Percentiles rank a stretch among this genome's conserved stretches.
phyloP scores from a whole-genome alignment of 2,113 vertebrate genomes.

The Petrocephalus microphthalmus region DNA sequence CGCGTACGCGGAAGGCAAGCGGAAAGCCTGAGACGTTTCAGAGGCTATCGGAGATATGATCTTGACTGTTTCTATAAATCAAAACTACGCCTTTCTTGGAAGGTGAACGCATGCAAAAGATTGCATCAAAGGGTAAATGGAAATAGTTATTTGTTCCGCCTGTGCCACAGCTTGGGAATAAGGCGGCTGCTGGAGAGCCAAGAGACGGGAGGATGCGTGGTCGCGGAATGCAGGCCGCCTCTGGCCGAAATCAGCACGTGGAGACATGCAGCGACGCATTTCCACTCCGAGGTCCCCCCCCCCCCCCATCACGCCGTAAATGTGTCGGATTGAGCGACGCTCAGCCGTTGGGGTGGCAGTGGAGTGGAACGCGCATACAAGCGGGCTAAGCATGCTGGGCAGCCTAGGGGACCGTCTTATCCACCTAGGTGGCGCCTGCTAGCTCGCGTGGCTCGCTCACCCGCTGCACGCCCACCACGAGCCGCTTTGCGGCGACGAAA shows the following conservation, averaged over 20 bases:
- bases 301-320: neutral
- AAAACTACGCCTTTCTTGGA: neutral
- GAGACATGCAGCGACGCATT: neutral
- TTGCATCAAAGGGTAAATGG: neutral
- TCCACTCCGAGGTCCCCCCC: neutral
- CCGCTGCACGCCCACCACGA: neutral
- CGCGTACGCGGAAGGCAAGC: neutral
- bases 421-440: neutral
- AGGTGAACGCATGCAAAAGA: neutral
- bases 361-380: neutral
- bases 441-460: neutral
- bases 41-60: neutral
- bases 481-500: neutral
- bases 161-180: neutral
- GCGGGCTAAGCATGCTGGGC: neutral
- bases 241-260: neutral
- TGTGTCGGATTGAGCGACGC: neutral
- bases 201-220: neutral
- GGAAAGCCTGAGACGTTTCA: neutral
- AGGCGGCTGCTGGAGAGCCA: neutral
- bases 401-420: neutral
- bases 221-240: neutral
- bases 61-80: neutral
- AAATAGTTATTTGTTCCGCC: neutral
- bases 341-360: neutral